Evolutionary conservation across 2,797 vertebrate species (phyloP).

Genomic region (Pampus argenteus): DNA sequence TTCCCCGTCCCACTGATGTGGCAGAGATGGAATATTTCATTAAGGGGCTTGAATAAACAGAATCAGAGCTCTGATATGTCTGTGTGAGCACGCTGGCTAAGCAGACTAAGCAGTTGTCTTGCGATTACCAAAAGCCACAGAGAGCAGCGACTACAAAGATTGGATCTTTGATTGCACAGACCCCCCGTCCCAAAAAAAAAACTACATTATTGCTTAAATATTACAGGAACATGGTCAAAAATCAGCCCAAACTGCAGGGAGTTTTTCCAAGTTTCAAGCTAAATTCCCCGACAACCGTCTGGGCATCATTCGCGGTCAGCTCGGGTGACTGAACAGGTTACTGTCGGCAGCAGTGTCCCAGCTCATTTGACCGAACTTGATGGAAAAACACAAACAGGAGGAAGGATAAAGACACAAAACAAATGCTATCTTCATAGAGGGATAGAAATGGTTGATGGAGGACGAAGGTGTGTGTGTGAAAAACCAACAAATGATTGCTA

Average conservation of each 20-base stretch:
- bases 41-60: slow-evolving; percentile 72
- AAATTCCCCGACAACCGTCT: slow-evolving; percentile 1
- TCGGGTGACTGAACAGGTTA: neutral
- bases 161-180: slow-evolving; percentile 53
- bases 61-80: slow-evolving; percentile 48
- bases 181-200: too few relatives aligned
- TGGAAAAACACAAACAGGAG: slow-evolving; percentile 36
- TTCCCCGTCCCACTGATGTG: slow-evolving; percentile 66
- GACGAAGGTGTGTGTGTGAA: neutral
- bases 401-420: slow-evolving; percentile 7
- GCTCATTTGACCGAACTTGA: slow-evolving; percentile 32
- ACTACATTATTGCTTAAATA: slow-evolving; percentile 50
- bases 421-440: slow-evolving; percentile 16
- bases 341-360: neutral
- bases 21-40: slow-evolving; percentile 77
- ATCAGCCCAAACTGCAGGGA: slow-evolving; percentile 28
- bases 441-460: slow-evolving; percentile 8
- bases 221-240: slow-evolving; percentile 38
- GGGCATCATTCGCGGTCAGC: neutral
- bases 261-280: neutral
- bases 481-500: slow-evolving; percentile 5
- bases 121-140: slow-evolving; percentile 61
- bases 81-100: slow-evolving; percentile 31
- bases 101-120: slow-evolving; percentile 49
- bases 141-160: slow-evolving; percentile 55